Percentiles rank a stretch among this genome's conserved stretches.
phyloP scores from a whole-genome alignment of 2,888 invertebrate species.

The Limnephilus marmoratus region DNA sequence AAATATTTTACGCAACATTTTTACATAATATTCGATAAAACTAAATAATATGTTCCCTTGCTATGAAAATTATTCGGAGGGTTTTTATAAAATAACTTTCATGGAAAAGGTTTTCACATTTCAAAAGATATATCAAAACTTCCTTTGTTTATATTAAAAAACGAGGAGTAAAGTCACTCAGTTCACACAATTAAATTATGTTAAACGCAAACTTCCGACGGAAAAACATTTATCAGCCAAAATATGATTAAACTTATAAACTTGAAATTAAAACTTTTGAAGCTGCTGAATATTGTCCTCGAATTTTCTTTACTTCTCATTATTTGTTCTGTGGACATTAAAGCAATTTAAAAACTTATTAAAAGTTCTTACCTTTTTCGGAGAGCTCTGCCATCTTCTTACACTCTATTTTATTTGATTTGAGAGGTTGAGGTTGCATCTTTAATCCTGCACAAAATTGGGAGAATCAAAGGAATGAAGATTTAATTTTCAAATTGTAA shows the following conservation, averaged over 20 bases:
- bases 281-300: background rate
- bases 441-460: background rate
- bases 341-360: background rate
- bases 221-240: background rate
- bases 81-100: background rate
- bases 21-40: background rate
- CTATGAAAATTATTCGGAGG: background rate
- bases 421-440: background rate
- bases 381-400: slow-evolving; percentile 12
- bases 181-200: background rate
- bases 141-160: background rate
- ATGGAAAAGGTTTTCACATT: background rate
- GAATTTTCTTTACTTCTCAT: background rate
- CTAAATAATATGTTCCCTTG: no score
- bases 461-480: background rate
- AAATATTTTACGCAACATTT: background rate
- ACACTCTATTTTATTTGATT: slow-evolving; percentile 22
- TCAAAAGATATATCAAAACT: background rate
- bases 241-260: background rate
- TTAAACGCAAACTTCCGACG: background rate
- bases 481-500: background rate
- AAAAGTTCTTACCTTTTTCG: slow-evolving; percentile 28
- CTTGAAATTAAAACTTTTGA: background rate
- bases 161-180: background rate
- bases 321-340: background rate